Base-by-base conservation (phyloP, 2,113 vertebrate genomes). In the Merops nubicus region DNA sequence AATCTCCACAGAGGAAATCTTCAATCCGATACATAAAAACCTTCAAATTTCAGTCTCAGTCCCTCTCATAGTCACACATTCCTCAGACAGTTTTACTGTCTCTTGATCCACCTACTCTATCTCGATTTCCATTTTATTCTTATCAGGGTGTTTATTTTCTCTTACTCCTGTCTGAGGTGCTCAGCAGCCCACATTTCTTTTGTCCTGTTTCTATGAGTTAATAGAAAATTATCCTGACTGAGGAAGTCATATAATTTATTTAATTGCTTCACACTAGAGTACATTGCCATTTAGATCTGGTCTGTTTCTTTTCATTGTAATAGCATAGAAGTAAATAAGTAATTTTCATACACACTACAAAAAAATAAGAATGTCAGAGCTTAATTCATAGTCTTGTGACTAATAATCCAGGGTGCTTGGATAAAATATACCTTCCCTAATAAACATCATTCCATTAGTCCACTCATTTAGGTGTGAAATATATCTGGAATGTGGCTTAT, bases 231-330 rank as follows among this genome's bases (percentile, higher is more conserved):
- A 74, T 67, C 73, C 54, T 54, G n/a, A 93, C 53, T 90, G 74
- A 97, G 97, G 93, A 85, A 69, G 63, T 80, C 7, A 31, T 96
- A 70, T 82, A 97, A 90, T 75, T 91, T 85, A 87, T 59, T 94
- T 97, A 97, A 97, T 96, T 97, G 88, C 65, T 97, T 97, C 96
- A 93, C 65, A 95, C 78, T 93, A 88, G 64, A 96, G 74, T 89
- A 96, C 73, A 40, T 80, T 92, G 65, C 56, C 64, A 85, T 95
- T 97, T 97, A 97, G 85, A 98, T 91, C 16, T 10, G 26, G 64
- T 94, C 91, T 97, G 76, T 75, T 97, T 97, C 91, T 96, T 97
- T 96, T 92, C 54, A 45, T 78, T 95, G 57, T 92, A 97, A 91
- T 81, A 96, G 45, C 65, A 94, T 12, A 42, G 88, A 97, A 96